Evolutionary conservation across 2,797 vertebrate species (phyloP).

Genomic region (Sebastes glaucus): DNA sequence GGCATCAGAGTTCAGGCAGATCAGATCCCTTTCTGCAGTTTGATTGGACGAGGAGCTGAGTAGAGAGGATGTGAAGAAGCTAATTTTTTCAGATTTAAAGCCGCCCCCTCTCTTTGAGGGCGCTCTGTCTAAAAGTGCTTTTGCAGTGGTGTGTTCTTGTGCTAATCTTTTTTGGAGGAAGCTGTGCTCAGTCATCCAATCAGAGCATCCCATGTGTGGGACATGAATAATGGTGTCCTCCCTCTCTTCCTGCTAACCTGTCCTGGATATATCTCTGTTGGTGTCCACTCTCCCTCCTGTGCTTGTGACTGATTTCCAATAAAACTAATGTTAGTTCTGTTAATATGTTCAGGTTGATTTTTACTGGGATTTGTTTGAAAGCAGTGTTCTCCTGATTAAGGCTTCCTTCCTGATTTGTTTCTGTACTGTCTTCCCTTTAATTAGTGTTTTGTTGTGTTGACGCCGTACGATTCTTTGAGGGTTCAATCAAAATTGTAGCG

Average conservation of each 20-base stretch:
- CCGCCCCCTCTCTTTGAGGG: conserved; percentile 1
- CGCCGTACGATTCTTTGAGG: background rate
- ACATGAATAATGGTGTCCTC: conserved; percentile 40
- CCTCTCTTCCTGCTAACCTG: conserved; percentile 63
- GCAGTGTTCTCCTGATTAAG: conserved; percentile 30
- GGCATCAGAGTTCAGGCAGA: conserved; percentile 62
- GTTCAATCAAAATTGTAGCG: background rate
- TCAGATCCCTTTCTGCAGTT: conserved; percentile 50
- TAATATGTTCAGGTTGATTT: conserved; percentile 23
- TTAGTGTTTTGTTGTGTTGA: conserved; percentile 21
- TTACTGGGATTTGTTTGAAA: conserved; percentile 7
- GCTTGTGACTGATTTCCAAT: conserved; percentile 31
- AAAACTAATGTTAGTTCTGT: conserved; percentile 35
- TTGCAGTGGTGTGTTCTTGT: conserved; percentile 20
- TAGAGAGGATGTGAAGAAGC: conserved; percentile 35
- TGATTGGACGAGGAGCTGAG: conserved; percentile 72
- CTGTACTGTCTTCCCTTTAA: conserved; percentile 33
- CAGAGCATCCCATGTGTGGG: conserved; percentile 50
- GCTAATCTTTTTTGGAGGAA: conserved; percentile 31
- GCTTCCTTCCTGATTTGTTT: conserved; percentile 39
- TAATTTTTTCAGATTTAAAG: conserved; percentile 22
- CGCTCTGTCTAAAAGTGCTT: conserved; percentile 23
- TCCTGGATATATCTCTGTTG: conserved; percentile 44
- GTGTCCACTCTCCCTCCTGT: conserved; percentile 38
- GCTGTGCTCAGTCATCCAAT: conserved; percentile 66